These are phyloP conservation scores for Dynastes hyllus DNA, from an alignment of 2,888 invertebrate species.

Conservation along the genomic window DNA sequence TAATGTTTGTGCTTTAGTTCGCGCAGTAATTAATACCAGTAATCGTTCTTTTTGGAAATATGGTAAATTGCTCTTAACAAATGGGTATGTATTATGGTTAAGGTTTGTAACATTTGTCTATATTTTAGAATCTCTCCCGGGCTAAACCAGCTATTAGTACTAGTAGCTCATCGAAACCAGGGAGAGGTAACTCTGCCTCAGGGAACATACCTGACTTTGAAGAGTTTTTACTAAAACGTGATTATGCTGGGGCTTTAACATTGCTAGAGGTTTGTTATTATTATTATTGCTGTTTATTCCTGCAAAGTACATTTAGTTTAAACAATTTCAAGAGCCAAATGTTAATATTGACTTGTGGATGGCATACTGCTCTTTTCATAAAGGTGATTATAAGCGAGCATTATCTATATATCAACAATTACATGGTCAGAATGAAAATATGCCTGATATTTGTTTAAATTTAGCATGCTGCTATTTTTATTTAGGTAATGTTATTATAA, in stretches of 20 bases:
- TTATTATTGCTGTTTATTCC: not conserved
- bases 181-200: constrained; percentile 55
- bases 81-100: not conserved
- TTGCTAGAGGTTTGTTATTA: constrained; percentile 84
- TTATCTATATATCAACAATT: constrained; percentile 81
- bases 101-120: not conserved
- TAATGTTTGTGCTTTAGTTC: not conserved
- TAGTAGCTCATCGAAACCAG: constrained; percentile 65
- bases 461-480: constrained; percentile 97
- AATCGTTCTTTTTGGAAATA: not conserved
- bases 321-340: constrained; percentile 72
- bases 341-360: constrained; percentile 86
- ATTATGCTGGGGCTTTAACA: constrained; percentile 96
- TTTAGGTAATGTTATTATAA: constrained; percentile 77
- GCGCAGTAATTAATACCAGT: not conserved
- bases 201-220: constrained; percentile 87
- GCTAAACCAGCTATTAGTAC: constrained; percentile 81
- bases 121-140: constrained; percentile 84
- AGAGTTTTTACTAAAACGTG: constrained; percentile 90
- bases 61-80: constrained; percentile 20
- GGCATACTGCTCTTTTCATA: constrained; percentile 96
- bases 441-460: constrained; percentile 82
- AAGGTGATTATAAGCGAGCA: constrained; percentile 92
- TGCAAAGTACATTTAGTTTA: constrained; percentile 69
- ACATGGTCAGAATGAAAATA: constrained; percentile 71